phyloP scores from a whole-genome alignment of 2,888 invertebrate species.

The Himalopsyche anomala region DNA sequence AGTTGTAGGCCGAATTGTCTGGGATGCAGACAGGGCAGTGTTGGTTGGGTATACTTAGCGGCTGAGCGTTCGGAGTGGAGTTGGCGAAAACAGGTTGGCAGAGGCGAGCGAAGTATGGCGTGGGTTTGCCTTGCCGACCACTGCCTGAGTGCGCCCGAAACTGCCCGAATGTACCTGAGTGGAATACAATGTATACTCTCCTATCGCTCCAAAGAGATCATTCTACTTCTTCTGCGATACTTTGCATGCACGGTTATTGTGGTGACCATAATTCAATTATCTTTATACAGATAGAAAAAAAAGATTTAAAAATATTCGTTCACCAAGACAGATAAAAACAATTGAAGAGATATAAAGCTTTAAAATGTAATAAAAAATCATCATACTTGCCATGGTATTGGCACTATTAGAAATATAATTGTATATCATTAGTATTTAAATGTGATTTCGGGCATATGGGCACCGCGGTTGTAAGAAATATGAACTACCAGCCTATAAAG shows the following conservation, averaged over 20 bases:
- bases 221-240: conserved; percentile 9
- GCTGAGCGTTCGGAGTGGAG: not conserved
- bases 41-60: not conserved
- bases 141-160: not conserved
- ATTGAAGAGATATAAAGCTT: too few species aligned
- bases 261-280: not conserved
- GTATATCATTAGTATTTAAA: too few species aligned
- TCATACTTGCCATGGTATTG: too few species aligned
- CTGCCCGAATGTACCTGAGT: conserved; percentile 1
- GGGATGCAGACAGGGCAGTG: not conserved
- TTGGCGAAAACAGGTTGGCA: conserved; percentile 37
- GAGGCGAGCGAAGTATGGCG: conserved; percentile 4
- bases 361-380: too few species aligned
- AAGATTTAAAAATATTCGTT: too few species aligned
- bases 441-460: too few species aligned
- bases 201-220: conserved; percentile 28
- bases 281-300: too few species aligned
- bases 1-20: not conserved
- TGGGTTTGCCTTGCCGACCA: conserved; percentile 19
- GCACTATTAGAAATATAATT: too few species aligned
- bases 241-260: not conserved
- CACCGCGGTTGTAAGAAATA: too few species aligned
- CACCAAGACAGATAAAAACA: too few species aligned
- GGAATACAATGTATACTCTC: not conserved
- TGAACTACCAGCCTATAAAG: too few species aligned